Base-by-base conservation (phyloP, 30 jellyfish, hydroid and myxozoan genomes). In the Calvadosia cruxmelitensis region DNA sequence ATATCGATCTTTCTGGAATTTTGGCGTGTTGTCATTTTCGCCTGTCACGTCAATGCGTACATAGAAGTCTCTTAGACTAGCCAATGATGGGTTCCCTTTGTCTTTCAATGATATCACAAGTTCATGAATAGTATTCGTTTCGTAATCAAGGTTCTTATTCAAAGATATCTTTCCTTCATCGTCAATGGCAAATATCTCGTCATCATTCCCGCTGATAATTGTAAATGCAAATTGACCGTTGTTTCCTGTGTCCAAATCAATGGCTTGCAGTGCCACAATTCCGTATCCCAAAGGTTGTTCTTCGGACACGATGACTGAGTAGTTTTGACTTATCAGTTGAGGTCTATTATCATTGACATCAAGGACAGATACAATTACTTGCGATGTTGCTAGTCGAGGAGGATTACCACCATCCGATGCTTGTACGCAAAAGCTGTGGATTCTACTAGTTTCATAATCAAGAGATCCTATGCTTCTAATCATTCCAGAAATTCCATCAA, bases 1-100 rank as follows among this genome's bases (percentile, higher is more conserved):
- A 26, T 69, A 31, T 20, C 52, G 16, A 2, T 82, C 53, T 24
- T 70, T 67, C 2, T 27, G 23, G 74, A 89, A 89, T 5, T 26
- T 29, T 23, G 98, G 98, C 42, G 64, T 61, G 62, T 89, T 76
- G 76, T 89, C 95, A 53, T 80, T 89, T 12, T 64, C 93, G 70
- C 81, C 98, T n/a, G 70, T 20, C n/a, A 87, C 84, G 3, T 89
- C 68, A 2, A 89, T 71, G 25, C 53, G 25, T 12, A 89, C 79
- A 50, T 63, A 82, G n/a, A n/a, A n/a, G n/a, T n/a, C n/a, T 5
- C 57, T 10, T 2, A 87, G 62, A 23, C 64, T 81, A 67, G 84
- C 94, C 57, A 65, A 35, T 29, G 71, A 63, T 13, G 91, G 92
- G 1, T 27, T 48, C 23, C 91, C 98, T 30, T 70, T 75, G 57